Base-by-base conservation (phyloP, 2,888 invertebrate genomes). In the Thelaira solivaga region DNA sequence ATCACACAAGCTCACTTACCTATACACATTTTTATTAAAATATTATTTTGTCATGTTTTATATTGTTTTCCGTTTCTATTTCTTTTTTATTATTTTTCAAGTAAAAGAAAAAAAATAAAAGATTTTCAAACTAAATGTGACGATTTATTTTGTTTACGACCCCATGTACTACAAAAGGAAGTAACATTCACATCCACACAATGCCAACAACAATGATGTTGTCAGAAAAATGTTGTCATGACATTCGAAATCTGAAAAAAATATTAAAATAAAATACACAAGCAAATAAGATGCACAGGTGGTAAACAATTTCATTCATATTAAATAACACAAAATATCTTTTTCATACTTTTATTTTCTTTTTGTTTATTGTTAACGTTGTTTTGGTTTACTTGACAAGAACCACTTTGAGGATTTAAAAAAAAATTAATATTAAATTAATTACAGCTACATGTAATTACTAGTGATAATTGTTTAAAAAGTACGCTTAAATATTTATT, bases 131-230 rank as follows among this genome's bases (percentile, higher is more conserved):
- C 47, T 74, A 53, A 36, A 74, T 45, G 59, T 55, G 67, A 74
- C 67, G 61, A 74, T 74, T 67, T 74, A 61, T 74, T 67, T 61
- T 67, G 74, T 68, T 74, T 61, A 67, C 67, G 61, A 74, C 61
- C 67, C 24, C 61, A 61, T 74, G 74, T 74, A 67, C 62, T 74
- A 67, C 36, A 67, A 45, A 20, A 8, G 20, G 13, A 41, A 2
- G 4, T 39, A 13, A 7, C 16, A 49, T 16, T 34, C 34, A 36
- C 34, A 65, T 34, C 10, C 8, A n/a, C 55, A 47, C 51, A 26
- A 16, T n/a, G 16, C 16, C 31, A 64, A 55, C 29, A 74, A 34
- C n/a, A 53, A 67, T 67, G 43, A 73, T 41, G 49, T 51, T 73
- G 65, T 73, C 65, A 73, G 57, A 43, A 65, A 59, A 51, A 59